A percentile compares a stretch with the other conserved stretches of the same genome.
Conservation (phyloP, 2,888 invertebrate species). For the Trimorus sp. region DNA sequence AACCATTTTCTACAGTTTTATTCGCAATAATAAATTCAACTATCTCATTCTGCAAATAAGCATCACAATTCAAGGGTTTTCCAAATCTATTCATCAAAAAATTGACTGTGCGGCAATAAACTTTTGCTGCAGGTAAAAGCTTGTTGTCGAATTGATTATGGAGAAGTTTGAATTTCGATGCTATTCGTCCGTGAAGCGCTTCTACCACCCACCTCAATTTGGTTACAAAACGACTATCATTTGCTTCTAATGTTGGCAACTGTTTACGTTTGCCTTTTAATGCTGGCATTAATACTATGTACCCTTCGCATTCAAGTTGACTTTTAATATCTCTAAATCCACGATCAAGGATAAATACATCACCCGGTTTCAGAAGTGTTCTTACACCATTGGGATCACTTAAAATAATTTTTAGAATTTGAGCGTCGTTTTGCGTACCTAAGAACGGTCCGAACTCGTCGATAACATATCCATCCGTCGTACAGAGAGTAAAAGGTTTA, state of each 20-base stretch:
- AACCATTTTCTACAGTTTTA: constrained; percentile 19
- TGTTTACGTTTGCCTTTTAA: constrained; percentile 67
- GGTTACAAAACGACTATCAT: constrained; percentile 67
- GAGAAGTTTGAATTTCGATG: constrained; percentile 41
- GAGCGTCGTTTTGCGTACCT: constrained; percentile 63
- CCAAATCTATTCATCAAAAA: constrained; percentile 14
- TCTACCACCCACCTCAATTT: constrained; percentile 64
- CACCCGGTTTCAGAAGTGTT: constrained; percentile 10
- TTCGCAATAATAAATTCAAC: constrained; percentile 15
- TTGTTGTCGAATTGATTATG: constrained; percentile 50
- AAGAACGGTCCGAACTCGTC: constrained; percentile 55
- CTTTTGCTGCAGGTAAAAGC: constrained; percentile 4
- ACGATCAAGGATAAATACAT: constrained; percentile 5
- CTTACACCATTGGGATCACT: constrained; percentile 30
- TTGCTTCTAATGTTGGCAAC: constrained; percentile 66
- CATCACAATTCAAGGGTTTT: constrained; percentile 4
- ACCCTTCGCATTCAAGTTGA: constrained; percentile 36
- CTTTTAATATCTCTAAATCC: constrained; percentile 28
- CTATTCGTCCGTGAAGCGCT: constrained; percentile 59
- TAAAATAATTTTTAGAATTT: constrained; percentile 53
- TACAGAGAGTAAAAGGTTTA: constrained; percentile 1
- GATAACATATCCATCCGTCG: constrained; percentile 25
- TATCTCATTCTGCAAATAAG: constrained; percentile 9
- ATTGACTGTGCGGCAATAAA: constrained; percentile 4
- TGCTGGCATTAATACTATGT: constrained; percentile 46